Conservation (phyloP, 2,888 invertebrate species). For the Lathronympha strigana region DNA sequence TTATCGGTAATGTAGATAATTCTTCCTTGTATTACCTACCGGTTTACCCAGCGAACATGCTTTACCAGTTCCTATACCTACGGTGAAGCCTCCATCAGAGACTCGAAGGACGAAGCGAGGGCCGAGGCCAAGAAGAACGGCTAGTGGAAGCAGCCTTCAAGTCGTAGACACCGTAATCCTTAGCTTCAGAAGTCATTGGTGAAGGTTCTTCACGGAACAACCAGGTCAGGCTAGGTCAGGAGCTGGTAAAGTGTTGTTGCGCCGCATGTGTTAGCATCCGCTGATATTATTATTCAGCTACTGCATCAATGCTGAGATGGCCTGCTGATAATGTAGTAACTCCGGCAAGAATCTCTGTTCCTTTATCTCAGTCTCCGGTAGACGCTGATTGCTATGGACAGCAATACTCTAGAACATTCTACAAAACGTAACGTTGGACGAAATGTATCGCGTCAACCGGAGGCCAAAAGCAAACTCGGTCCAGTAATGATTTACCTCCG, state of each 20-base stretch:
- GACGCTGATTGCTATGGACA: too few relatives aligned
- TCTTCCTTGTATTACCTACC: neutral
- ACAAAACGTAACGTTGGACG: too few relatives aligned
- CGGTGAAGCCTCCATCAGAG: too few relatives aligned
- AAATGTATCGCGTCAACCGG: too few relatives aligned
- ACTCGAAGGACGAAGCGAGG: too few relatives aligned
- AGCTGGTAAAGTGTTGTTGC: neutral
- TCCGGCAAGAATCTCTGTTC: too few relatives aligned
- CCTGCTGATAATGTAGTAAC: constrained; percentile 9
- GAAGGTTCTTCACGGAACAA: neutral
- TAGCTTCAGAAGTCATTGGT: neutral
- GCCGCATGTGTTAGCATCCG: neutral
- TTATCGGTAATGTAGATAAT: too few relatives aligned
- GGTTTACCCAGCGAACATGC: neutral
- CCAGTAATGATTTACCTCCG: neutral
- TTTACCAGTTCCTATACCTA: neutral
- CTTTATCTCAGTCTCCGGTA: too few relatives aligned
- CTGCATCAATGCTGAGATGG: constrained; percentile 1
- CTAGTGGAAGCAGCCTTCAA: too few relatives aligned
- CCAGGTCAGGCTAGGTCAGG: neutral
- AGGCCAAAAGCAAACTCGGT: neutral
- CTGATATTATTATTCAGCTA: neutral
- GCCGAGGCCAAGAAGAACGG: too few relatives aligned
- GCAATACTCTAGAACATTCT: too few relatives aligned
- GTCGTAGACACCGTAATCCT: too few relatives aligned